Base-by-base conservation (phyloP, 2,888 invertebrate species). In the Tyria jacobaeae region DNA sequence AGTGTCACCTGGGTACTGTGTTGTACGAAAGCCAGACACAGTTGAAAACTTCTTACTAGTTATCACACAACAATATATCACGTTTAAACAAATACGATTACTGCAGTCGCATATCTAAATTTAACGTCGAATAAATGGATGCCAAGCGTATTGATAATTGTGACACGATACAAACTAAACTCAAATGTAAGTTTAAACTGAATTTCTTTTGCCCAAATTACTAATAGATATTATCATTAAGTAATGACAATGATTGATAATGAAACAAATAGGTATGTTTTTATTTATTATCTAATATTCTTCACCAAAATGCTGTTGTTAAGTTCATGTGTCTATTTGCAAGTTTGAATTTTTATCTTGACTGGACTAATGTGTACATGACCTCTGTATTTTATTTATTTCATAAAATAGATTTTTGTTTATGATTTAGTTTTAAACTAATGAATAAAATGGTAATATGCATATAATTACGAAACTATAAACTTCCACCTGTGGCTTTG, bases 211-310 rank as follows among this genome's bases (percentile, higher is more conserved):
- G n/a, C 21, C 35, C 14, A 51, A 51, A n/a, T 53, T 41, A 53
- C 27, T 39, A 53, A 39, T 37, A n/a, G 35, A 52, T 35, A 35
- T 25, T 2, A 39, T 53, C 53, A 53, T 39, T 53, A 53, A 27
- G 25, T 41, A 53, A 53, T 53, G 53, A 53, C 35, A 51, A 35
- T 51, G 35, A 51, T 21, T 24, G 21, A 35, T 51, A 51, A 51
- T 35, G 34, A 35, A 34, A 35, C 14, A 51, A 24, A 47, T 47
- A n/a, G n/a, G n/a, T n/a, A 47, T 24, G 24, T 24, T 10, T 21
- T 47, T 47, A 47, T 6, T 2, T 31, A 31, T 31, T 31, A n/a
- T n/a, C n/a, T n/a, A 31, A 31, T 31, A 7, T 31, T 31, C 27
- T 31, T 31, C 27, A 31, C 27, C 27, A 31, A 31, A 0, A 31